Evolutionary conservation across 2,113 vertebrate genomes (phyloP).

Genomic region (Solea solea): DNA sequence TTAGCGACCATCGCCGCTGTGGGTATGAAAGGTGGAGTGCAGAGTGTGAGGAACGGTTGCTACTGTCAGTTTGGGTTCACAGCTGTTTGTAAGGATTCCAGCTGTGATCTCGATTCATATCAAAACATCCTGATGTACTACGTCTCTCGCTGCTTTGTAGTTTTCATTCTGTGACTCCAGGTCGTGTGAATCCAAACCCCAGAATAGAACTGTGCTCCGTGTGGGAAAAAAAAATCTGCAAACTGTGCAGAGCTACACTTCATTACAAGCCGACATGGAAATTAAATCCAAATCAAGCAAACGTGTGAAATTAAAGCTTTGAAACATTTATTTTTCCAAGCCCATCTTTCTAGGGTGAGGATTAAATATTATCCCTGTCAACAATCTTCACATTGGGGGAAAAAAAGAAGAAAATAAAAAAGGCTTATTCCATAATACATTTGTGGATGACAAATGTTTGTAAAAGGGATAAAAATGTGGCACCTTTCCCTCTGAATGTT

Average conservation of each 20-base stretch:
- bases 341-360: no score
- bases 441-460: not conserved
- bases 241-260: not conserved
- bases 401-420: not conserved
- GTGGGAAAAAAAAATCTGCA: not conserved
- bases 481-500: not conserved
- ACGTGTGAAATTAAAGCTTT: no score
- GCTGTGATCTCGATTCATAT: not conserved
- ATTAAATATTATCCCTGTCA: not conserved
- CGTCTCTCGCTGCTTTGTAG: not conserved
- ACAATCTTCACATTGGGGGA: not conserved
- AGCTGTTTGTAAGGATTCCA: not conserved
- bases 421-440: not conserved
- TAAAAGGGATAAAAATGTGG: not conserved
- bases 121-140: not conserved
- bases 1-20: conserved; percentile 44
- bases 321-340: no score
- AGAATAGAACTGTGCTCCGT: not conserved
- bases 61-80: not conserved
- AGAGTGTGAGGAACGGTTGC: not conserved
- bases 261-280: not conserved
- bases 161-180: not conserved
- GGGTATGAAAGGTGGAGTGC: not conserved
- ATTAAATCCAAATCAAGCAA: no score
- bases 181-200: not conserved